Conservation (phyloP, 1,140 invertebrate genomes). For the Eueides isabella region DNA sequence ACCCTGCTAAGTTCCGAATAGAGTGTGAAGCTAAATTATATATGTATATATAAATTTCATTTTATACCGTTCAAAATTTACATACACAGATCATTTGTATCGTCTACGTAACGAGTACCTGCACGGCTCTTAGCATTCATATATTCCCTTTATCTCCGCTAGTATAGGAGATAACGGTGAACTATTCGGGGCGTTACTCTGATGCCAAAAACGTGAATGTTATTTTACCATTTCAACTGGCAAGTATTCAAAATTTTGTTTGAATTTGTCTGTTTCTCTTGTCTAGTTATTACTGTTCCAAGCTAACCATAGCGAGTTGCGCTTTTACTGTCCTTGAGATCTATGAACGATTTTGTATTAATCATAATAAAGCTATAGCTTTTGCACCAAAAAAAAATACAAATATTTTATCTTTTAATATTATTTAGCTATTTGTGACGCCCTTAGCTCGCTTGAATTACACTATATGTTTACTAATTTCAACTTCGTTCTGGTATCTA, state of each 20-base stretch:
- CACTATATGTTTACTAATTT: no score
- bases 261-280: conserved; percentile 27
- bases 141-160: conserved; percentile 28
- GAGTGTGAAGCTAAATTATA: no score
- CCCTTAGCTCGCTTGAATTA: no score
- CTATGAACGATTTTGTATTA: background rate
- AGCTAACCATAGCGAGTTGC: background rate
- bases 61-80: background rate
- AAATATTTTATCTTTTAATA: no score
- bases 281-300: conserved; percentile 16
- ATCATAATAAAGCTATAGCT: background rate
- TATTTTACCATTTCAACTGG: conserved; percentile 35
- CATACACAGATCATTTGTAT: background rate
- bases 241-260: conserved; percentile 34
- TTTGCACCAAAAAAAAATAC: no score
- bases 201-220: conserved; percentile 37
- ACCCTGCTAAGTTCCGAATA: no score
- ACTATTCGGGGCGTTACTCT: conserved; percentile 17
- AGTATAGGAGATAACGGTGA: conserved; percentile 18
- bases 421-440: no score
- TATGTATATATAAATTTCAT: background rate
- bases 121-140: conserved; percentile 16
- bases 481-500: no score
- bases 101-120: background rate
- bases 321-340: conserved; percentile 17